Percentiles rank a stretch among this genome's conserved stretches.
Conservation (phyloP, 2,797 vertebrate species). For the Babyrousa celebensis region DNA sequence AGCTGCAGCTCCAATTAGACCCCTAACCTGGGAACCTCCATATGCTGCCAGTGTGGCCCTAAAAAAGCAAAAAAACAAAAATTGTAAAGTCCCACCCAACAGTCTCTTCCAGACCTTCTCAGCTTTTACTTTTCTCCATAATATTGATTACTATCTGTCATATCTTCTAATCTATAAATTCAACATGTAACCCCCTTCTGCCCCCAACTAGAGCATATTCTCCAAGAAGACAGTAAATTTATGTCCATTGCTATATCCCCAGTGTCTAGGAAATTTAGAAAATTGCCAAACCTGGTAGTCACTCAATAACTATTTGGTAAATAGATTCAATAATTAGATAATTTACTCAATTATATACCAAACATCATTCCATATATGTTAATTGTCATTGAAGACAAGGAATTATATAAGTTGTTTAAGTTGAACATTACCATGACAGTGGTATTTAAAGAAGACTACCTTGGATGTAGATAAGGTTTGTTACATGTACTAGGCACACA, state of each 20-base stretch:
- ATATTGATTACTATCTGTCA: neutral
- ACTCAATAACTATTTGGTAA: conserved; percentile 25
- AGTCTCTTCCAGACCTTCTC: neutral
- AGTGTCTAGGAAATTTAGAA: conserved; percentile 36
- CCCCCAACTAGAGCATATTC: neutral
- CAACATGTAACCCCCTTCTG: neutral
- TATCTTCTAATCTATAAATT: neutral
- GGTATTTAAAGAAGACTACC: neutral
- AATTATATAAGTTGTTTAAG: neutral
- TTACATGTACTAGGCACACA: neutral
- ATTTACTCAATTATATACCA: neutral
- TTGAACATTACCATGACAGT: neutral
- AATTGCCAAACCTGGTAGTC: conserved; percentile 6
- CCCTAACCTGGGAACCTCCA: too few relatives aligned
- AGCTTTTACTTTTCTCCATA: conserved; percentile 27
- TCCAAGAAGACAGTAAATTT: neutral
- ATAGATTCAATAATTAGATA: conserved; percentile 20
- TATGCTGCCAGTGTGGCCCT: too few relatives aligned
- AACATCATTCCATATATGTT: neutral
- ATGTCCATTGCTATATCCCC: neutral
- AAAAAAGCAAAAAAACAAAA: neutral
- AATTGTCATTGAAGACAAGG: neutral
- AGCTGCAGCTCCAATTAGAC: too few relatives aligned
- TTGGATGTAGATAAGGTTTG: neutral
- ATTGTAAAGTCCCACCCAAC: neutral